Conservation (phyloP, 2,888 invertebrate genomes). For the Lacanobia wlatinum region DNA sequence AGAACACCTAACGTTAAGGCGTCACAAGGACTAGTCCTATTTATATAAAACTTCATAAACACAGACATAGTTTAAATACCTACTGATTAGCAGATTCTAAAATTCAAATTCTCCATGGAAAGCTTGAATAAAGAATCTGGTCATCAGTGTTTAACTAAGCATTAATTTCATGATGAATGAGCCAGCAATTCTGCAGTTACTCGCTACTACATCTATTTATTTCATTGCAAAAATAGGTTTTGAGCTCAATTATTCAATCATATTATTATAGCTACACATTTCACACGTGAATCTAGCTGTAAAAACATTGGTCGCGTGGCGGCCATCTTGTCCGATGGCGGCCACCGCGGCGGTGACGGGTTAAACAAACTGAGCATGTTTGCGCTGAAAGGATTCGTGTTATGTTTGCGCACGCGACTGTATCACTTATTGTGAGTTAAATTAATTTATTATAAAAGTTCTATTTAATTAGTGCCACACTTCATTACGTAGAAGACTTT, state of each 20-base stretch:
- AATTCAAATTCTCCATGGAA: too few species aligned
- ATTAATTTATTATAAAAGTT: background rate
- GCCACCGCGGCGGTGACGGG: constrained; percentile 6
- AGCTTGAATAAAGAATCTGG: too few species aligned
- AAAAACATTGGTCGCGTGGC: constrained; percentile 63
- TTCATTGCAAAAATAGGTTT: background rate
- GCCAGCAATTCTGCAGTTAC: background rate
- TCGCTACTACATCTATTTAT: background rate
- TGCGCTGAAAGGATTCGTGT: constrained; percentile 53
- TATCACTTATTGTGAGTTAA: background rate
- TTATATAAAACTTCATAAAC: too few species aligned
- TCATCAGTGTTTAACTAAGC: too few species aligned
- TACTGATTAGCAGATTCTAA: too few species aligned
- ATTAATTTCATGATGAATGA: too few species aligned
- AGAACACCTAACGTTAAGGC: too few species aligned
- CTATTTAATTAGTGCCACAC: background rate
- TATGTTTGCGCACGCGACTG: constrained; percentile 58
- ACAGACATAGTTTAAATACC: too few species aligned
- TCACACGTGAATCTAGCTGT: constrained; percentile 55
- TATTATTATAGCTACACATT: constrained; percentile 34
- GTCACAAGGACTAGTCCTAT: too few species aligned
- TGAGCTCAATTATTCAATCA: background rate
- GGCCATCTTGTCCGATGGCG: background rate
- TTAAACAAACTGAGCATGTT: constrained; percentile 30
- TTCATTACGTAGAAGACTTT: too few species aligned